Evolutionary conservation across 2,888 invertebrate genomes (phyloP), one percentile per base, ranked within the genome.

Genomic region (Nomada ferruginata): DNA sequence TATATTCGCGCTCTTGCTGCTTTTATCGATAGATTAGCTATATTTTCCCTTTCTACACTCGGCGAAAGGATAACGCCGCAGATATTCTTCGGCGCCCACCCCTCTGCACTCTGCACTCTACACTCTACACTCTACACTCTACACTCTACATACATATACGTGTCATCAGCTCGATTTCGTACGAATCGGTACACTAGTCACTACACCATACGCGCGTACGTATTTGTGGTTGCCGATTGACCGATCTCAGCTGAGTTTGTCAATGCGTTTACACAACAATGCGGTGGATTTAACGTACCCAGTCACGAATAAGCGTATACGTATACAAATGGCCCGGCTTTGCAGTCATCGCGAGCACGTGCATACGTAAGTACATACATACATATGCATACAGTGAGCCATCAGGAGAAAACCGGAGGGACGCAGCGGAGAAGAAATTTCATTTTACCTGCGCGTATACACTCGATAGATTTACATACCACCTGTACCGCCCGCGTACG

Each of bases 291-390:
- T 4, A 15, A 26, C 4, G 1, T 50, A n/a, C 50, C 18, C 2
- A 7, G 11, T 20, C 11, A 1, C 3, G n/a, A 18, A 10, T 10
- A 36, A 18, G n/a, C 59, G 36, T 0, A n/a, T 10, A 36, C 23
- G 36, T 0, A n/a, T 10, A 29, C 23, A 13, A 44, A 13, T 29
- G n/a, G 47, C 36, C 1, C 29, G 0, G 15, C n/a, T 68, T 50
- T 42, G 29, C 42, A 50, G 65, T 13, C 44, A 50, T 20, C 23
- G 36, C 44, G 42, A 79, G 26, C 83, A 83, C 83, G 79, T 79
- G 82, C 36, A 69, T 13, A 66, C 23, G 36, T 36, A n/a, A n/a
- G n/a, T n/a, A 20, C 20, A 0, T 20, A 36, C 7, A 7, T 36
- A 36, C 36, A 36, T 36, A 36, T 7, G 36, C 7, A 36, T 36